Percentiles rank a stretch among this genome's conserved stretches.
phyloP scores from a whole-genome alignment of 2,888 invertebrate genomes.

The Deladenus siricidicola region DNA sequence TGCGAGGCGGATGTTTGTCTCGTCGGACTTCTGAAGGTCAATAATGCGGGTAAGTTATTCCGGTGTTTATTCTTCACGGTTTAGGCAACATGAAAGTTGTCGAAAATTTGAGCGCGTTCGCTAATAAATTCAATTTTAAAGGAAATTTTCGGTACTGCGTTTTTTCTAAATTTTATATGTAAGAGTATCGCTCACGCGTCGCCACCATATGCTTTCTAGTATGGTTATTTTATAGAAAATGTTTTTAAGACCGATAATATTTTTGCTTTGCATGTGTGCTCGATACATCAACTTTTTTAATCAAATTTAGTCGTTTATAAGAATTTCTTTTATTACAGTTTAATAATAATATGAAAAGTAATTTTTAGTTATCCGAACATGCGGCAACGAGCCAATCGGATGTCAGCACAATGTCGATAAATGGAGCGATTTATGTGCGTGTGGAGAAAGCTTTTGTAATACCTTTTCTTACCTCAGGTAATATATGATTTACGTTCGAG shows the following conservation, averaged over 20 bases:
- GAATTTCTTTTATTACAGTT: not conserved
- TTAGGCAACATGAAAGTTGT: too few relatives aligned
- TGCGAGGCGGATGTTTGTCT: constrained; percentile 49
- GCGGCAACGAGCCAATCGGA: constrained; percentile 38
- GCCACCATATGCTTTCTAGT: not conserved
- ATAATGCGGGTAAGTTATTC: constrained; percentile 19
- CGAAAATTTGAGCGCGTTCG: too few relatives aligned
- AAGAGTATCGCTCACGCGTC: too few relatives aligned
- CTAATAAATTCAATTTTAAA: too few relatives aligned
- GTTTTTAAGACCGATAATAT: not conserved
- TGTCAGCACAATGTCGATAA: constrained; percentile 36
- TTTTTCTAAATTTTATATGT: too few relatives aligned
- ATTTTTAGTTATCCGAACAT: constrained; percentile 29
- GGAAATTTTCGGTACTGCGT: too few relatives aligned
- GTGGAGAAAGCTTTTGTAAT: constrained; percentile 49
- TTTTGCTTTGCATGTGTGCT: not conserved
- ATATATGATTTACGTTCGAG: too few relatives aligned
- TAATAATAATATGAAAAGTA: not conserved
- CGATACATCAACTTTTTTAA: not conserved
- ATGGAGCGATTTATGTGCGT: constrained; percentile 52
- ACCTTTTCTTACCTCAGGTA: constrained; percentile 48
- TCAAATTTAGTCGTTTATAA: not conserved
- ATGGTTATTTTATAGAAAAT: not conserved
- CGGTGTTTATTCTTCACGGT: too few relatives aligned
- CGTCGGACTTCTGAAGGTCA: constrained; percentile 40